Evolutionary conservation across 1,140 invertebrate genomes (phyloP).

Genomic region (Lineus longissimus): DNA sequence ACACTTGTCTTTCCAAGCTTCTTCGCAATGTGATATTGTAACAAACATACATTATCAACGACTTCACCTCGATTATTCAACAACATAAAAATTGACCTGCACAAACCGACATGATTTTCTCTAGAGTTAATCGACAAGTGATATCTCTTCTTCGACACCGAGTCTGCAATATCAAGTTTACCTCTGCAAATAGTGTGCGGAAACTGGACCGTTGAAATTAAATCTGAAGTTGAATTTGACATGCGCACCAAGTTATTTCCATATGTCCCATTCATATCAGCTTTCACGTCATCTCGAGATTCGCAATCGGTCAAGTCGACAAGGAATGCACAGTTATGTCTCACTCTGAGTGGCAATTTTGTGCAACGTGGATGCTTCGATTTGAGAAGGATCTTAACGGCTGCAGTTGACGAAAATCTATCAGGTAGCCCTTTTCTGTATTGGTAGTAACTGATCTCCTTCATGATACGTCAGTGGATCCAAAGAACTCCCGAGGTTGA

Average conservation of each 20-base stretch:
- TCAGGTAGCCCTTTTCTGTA: too few relatives aligned
- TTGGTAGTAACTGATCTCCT: too few relatives aligned
- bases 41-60: background rate
- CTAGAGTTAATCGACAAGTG: background rate
- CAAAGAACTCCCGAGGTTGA: too few relatives aligned
- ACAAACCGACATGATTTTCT: background rate
- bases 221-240: background rate
- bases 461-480: too few relatives aligned
- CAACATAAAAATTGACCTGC: background rate
- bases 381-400: too few relatives aligned
- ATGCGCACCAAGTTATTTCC: background rate
- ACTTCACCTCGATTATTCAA: background rate
- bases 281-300: background rate
- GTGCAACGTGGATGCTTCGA: background rate
- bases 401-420: too few relatives aligned
- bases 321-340: background rate
- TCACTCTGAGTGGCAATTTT: background rate
- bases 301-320: background rate
- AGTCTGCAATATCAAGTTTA: too few relatives aligned
- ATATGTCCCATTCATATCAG: constrained; percentile 4
- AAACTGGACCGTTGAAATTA: too few relatives aligned
- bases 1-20: background rate
- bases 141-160: background rate
- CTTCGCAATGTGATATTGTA: background rate
- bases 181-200: too few relatives aligned